Evolutionary conservation across 2,888 invertebrate genomes (phyloP).

Genomic region (Omphaloscelis lunosa): DNA sequence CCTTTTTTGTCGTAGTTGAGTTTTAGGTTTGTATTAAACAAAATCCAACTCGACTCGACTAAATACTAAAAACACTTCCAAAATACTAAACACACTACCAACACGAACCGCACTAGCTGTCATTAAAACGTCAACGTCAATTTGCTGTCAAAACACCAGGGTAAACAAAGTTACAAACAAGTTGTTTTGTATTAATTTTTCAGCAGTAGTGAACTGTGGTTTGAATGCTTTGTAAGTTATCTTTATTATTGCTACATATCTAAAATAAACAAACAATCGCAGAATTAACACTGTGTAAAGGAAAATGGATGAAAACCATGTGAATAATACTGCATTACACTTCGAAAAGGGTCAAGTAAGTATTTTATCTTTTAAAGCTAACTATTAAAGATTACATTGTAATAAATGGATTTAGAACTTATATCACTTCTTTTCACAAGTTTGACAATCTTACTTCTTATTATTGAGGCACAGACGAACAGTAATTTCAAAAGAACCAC

Average conservation of each 20-base stretch:
- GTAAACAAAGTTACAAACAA: conserved; percentile 42
- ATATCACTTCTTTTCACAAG: neutral
- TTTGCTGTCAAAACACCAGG: conserved; percentile 21
- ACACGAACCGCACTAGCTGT: neutral
- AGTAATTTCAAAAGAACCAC: neutral
- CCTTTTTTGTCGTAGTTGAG: too few species aligned
- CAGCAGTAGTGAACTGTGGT: neutral
- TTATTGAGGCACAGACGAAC: neutral
- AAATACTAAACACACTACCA: neutral
- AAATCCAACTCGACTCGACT: conserved; percentile 12
- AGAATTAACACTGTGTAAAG: neutral
- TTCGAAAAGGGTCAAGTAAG: conserved; percentile 84
- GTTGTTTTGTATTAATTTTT: conserved; percentile 10
- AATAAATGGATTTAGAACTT: neutral
- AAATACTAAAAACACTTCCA: too few species aligned
- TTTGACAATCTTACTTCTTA: neutral
- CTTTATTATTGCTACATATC: neutral
- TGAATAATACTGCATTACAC: conserved; percentile 81
- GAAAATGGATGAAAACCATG: conserved; percentile 80
- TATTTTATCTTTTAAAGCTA: conserved; percentile 39
- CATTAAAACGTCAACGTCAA: conserved; percentile 28
- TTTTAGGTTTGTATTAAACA: neutral
- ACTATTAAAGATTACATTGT: neutral
- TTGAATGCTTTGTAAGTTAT: conserved; percentile 4
- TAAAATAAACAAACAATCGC: neutral